Evolutionary conservation across 2,888 invertebrate genomes (phyloP), one percentile per base, ranked within the genome.

Genomic region (Smittia aterrima): DNA sequence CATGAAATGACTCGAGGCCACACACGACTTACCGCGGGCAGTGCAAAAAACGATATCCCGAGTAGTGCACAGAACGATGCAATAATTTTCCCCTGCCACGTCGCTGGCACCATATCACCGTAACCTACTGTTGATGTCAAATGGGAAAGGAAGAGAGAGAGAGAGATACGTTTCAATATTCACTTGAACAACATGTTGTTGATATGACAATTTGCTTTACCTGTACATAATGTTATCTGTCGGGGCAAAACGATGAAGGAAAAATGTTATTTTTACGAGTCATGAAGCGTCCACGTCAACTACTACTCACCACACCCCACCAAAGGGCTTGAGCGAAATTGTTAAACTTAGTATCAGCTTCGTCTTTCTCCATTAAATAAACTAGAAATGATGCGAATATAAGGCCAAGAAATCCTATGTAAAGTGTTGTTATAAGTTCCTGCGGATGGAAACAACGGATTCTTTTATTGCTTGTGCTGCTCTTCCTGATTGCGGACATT

Each of bases 371-470:
- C 79, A 93, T 95, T 82, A 96, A 87, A 84, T 95, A 96, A 78
- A 96, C 95, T 80, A 96, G 88, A 86, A 96, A 96, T 78, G 96
- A 96, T 79, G 95, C 93, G 84, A 96, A 94, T 83, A 96, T 93
- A 80, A 96, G 88, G 79, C 95, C 95, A 79, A 96, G 88, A 83
- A 96, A 95, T 79, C 96, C 96, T 83, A 96, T 96, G 85, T 96
- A 96, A 79, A 96, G 86, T 66, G 96, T 96, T 71, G 96, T 96
- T 82, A 96, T 92, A 82, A 96, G 88, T 87, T 96, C 96, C 95
- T 96, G 85, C 76, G 85, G 86, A 80, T 79, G 32, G 32, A 32
- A 32, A 32, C 32, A 32, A 32, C 32, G 9, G 32, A 32, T 32
- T 32, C 4, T 32, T 47, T 16, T 16, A 47, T 47, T 47, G 47